phyloP scores from a whole-genome alignment of 2,888 invertebrate species.

The Panopea generosa region DNA sequence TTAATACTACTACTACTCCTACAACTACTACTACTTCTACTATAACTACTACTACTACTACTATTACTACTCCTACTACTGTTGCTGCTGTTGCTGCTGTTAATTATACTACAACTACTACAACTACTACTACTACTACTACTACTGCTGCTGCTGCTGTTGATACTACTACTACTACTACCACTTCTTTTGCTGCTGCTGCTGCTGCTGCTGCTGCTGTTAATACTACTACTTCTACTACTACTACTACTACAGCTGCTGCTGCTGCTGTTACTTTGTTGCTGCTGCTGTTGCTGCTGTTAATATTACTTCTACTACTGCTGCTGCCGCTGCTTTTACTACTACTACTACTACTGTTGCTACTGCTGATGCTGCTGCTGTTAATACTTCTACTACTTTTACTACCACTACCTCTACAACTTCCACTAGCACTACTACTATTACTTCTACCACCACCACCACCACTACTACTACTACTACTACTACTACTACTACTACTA shows the following conservation, averaged over 20 bases:
- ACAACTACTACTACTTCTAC: slow-evolving; percentile 7
- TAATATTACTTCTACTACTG: slow-evolving; percentile 1
- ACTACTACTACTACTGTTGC: slow-evolving; percentile 7
- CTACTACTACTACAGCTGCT: not conserved
- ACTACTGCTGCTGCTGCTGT: not conserved
- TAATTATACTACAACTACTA: not conserved
- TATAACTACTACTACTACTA: not conserved
- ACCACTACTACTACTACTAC: too few relatives aligned
- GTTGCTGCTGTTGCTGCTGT: too few relatives aligned
- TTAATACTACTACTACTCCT: not conserved
- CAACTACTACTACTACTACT: not conserved
- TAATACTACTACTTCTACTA: slow-evolving; percentile 7
- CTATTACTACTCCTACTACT: slow-evolving; percentile 7
- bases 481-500: too few relatives aligned
- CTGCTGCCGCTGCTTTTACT: not conserved
- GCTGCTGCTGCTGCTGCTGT: not conserved
- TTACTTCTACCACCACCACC: not conserved
- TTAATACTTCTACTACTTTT: not conserved
- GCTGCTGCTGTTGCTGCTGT: not conserved
- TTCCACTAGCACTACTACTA: not conserved
- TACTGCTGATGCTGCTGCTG: not conserved
- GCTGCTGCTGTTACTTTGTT: not conserved
- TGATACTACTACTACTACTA: not conserved
- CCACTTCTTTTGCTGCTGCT: not conserved
- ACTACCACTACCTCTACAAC: slow-evolving; percentile 12